Conservation (phyloP, 2,888 invertebrate genomes). For the Aphelenchoides bicaudatus region DNA sequence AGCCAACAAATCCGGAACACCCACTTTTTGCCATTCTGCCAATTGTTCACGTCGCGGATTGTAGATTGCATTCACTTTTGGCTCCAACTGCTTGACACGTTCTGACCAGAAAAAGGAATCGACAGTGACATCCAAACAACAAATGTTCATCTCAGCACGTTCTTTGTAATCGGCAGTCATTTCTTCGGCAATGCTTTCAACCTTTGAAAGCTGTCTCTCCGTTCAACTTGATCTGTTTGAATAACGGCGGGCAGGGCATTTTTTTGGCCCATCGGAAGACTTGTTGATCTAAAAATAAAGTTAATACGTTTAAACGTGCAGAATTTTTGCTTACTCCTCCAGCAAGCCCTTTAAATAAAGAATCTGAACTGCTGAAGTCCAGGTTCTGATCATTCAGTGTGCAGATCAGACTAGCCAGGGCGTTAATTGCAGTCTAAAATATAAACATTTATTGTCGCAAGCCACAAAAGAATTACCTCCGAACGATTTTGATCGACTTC, state of each 20-base stretch:
- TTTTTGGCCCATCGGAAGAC: constrained; percentile 4
- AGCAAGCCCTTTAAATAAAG: too few species aligned
- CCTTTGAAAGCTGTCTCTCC: not conserved
- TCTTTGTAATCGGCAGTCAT: constrained; percentile 77
- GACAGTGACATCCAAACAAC: constrained; percentile 87
- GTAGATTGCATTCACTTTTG: not conserved
- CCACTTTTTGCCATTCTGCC: not conserved
- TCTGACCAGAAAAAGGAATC: constrained; percentile 76
- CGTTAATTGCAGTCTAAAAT: too few species aligned
- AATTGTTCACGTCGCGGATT: not conserved
- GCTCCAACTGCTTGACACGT: constrained; percentile 30
- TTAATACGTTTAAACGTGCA: too few species aligned
- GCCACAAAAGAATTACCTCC: too few species aligned
- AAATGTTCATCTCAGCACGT: constrained; percentile 80
- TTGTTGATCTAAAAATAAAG: constrained; percentile 13
- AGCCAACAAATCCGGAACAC: not conserved
- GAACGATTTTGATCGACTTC: too few species aligned
- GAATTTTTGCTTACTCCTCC: too few species aligned
- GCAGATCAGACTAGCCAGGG: too few species aligned
- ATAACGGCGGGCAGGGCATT: not conserved
- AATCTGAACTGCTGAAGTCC: too few species aligned
- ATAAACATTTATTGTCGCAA: too few species aligned
- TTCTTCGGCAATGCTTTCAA: constrained; percentile 1
- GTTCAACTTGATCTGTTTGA: not conserved
- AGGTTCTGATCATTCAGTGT: too few species aligned